Base-by-base conservation (phyloP, 2,113 vertebrate species). In the Saguinus midas region DNA sequence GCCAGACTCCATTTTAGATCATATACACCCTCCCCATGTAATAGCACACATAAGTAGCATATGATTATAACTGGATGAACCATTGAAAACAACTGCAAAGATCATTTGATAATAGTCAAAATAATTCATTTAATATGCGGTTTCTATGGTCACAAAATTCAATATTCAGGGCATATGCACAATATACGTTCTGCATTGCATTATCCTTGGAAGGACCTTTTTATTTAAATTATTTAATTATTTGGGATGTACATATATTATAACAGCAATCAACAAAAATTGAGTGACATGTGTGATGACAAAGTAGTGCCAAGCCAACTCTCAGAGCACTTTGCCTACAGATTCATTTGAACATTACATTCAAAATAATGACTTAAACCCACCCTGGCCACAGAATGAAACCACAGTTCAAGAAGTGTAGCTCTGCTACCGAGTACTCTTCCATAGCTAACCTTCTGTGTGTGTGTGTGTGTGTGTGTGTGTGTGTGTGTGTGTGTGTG, bases 141-240 rank as follows among this genome's bases (percentile, higher is more conserved):
- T 70, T 90, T 88, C 35, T 76, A 52, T 45, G 45, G 83, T 97
- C 58, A 94, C 50, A 94, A 95, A 70, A 79, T 72, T 68, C 16
- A 18, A 2, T 68, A 40, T 88, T 78, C 32, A 50, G n/a, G 87
- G 43, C 72, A 76, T n/a, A 83, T 57, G 32, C 29, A 83, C 75
- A 85, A 40, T 52, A 57, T 27, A 27, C 35, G 90, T 89, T 80
- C 27, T 87, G 48, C 45, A 64, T 75, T 96, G 48, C 64, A 80
- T 84, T 91, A 78, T 37, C 84, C 40, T 95, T 55, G 64, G 40
- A 64, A 73, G 61, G 18, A 13, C 81, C 55, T 86, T 83, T 58
- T 95, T 72, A 29, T 94, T 92, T 89, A 87, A 87, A 76, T 92
- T 94, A 64, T 70, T 96, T 96, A 87, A 76, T 92, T 94, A 64